Conservation (phyloP, 2,113 vertebrate genomes). For the Perognathus longimembris region DNA sequence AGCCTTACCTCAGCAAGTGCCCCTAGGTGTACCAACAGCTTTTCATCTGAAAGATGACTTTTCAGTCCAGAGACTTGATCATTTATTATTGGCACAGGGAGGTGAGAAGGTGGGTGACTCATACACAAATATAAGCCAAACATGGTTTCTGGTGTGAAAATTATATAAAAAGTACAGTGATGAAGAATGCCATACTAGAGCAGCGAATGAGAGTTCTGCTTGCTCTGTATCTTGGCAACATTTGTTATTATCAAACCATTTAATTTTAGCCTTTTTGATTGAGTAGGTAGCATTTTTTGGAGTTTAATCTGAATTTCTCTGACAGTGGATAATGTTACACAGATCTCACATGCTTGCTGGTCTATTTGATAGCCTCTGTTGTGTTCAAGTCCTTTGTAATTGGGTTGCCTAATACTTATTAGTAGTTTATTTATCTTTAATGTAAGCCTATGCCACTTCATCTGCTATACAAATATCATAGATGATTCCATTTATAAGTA, state of each 20-base stretch:
- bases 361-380: not conserved
- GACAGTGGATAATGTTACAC: not conserved
- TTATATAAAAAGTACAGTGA: not conserved
- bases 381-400: not conserved
- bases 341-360: not conserved
- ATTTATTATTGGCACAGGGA: not conserved
- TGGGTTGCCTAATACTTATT: not conserved
- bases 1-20: not conserved
- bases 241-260: not conserved
- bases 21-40: accelerated
- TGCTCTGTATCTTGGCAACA: not conserved
- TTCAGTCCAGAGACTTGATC: not conserved
- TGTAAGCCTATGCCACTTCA: no score
- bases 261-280: not conserved
- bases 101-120: not conserved
- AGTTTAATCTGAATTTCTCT: not conserved
- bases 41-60: not conserved
- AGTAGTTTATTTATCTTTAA: not conserved
- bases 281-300: not conserved
- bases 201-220: not conserved
- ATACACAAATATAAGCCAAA: not conserved
- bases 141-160: not conserved
- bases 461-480: not conserved
- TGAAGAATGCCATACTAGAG: not conserved
- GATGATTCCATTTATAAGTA: not conserved